These are phyloP conservation scores for Procambarus virginalis DNA, from an alignment of 1,140 invertebrate species.

Conservation along the genomic window DNA sequence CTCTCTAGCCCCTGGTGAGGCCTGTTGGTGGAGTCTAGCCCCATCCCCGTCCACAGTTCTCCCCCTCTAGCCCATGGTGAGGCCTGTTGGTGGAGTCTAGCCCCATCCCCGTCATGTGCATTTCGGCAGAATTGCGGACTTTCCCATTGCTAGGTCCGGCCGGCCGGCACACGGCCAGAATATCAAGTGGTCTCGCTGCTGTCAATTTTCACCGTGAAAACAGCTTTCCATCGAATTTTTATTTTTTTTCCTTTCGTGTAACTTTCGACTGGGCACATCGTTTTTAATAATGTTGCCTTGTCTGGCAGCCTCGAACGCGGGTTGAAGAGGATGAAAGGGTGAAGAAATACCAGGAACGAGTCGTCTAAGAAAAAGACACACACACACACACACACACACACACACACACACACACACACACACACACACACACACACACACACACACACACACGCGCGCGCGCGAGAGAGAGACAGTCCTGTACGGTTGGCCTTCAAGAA, in stretches of 20 bases:
- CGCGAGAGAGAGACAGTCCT: no score
- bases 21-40: background rate
- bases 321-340: no score
- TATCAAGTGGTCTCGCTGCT: constrained; percentile 31
- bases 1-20: no score
- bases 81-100: background rate
- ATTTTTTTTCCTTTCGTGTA: background rate
- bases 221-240: constrained; percentile 17
- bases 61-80: background rate
- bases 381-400: no score
- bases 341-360: no score
- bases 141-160: constrained; percentile 54
- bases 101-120: constrained; percentile 36
- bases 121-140: constrained; percentile 62
- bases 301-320: no score
- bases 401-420: no score
- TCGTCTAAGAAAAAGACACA: no score
- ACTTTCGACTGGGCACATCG: background rate
- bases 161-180: constrained; percentile 31
- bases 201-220: constrained; percentile 3
- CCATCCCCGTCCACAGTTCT: background rate
- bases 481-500: no score
- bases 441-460: no score
- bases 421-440: no score
- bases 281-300: constrained; percentile 7